phyloP scores from a whole-genome alignment of 2,888 invertebrate species.

The Glaucopsyche alexis region DNA sequence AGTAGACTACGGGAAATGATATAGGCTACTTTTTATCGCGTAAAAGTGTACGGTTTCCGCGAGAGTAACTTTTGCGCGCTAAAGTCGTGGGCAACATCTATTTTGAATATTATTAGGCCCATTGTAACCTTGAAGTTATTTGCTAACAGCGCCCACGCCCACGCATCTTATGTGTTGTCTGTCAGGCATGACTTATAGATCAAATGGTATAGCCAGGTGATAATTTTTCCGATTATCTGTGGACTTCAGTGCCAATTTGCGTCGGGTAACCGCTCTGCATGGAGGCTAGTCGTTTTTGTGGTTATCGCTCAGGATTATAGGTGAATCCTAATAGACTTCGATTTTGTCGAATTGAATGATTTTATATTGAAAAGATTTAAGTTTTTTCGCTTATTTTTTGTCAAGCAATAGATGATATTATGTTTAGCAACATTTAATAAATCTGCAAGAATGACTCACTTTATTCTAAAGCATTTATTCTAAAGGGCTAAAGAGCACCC shows the following conservation, averaged over 20 bases:
- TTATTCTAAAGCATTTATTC: no score
- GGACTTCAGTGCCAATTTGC: neutral
- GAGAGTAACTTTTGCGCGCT: no score
- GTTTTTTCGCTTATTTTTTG: no score
- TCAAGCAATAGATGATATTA: no score
- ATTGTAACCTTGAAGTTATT: neutral
- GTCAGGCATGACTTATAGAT: neutral
- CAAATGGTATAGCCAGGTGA: neutral
- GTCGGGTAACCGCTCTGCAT: neutral
- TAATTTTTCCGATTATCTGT: conserved; percentile 15
- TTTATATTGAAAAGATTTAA: neutral
- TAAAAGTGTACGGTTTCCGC: no score
- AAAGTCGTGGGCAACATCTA: no score
- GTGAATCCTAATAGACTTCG: conserved; percentile 13
- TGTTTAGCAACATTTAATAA: no score
- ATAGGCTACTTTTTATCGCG: no score
- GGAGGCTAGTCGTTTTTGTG: conserved; percentile 16
- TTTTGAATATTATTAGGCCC: neutral
- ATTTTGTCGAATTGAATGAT: conserved; percentile 1
- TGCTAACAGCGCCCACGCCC: conserved; percentile 1
- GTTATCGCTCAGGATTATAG: conserved; percentile 23
- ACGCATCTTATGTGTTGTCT: neutral
- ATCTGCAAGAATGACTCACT: no score
- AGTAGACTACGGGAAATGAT: no score
- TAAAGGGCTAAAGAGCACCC: no score